Base-by-base conservation (phyloP, 2,797 vertebrate species). In the Schizopygopsis pylzovi region DNA sequence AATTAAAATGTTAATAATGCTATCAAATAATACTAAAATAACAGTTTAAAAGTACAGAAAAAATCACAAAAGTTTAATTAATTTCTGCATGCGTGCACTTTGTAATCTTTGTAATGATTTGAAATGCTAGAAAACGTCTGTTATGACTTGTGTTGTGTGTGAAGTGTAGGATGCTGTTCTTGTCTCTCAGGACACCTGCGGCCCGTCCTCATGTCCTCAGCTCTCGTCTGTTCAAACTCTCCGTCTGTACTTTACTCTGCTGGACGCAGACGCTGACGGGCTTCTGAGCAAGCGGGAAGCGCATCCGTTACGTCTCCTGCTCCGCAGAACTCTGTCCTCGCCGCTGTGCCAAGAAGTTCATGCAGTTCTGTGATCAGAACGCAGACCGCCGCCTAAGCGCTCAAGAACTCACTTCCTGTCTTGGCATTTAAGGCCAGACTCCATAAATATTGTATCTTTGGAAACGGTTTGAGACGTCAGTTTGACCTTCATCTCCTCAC, bases 271-370 rank as follows among this genome's bases (percentile, higher is more conserved):
- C 65, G 88, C 89, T 82, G 91, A 88, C 12, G 92, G 90, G 1
- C 47, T 88, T 77, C 91, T 95, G n/a, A 93, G 91, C 0, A 91
- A 94, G 22, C 20, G 37, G 2, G 76, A 78, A 25, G 33, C 52
- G 87, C 91, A 93, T 0, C 93, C 93, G 0, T 87, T 95, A 0
- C 92, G 91, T 3, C 89, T 89, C 41, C 92, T 90, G 88, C 90
- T 95, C 81, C 90, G 91, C 4, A 86, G 22, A 78, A 84, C 88
- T 81, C 81, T 93, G 87, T 65, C 93, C 92, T 1, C 90, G 91
- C 0, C 91, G 92, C 0, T 95, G 94, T 2, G 92, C 89, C 83
- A 94, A 92, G 87, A 94, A 91, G 85, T 93, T 94, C 1, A n/a
- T 88, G 39, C 92, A 94, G 86, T 92, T 92, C 90, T 94, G 94